phyloP scores from a whole-genome alignment of 2,888 invertebrate genomes.

The Azorinus chamasolen region DNA sequence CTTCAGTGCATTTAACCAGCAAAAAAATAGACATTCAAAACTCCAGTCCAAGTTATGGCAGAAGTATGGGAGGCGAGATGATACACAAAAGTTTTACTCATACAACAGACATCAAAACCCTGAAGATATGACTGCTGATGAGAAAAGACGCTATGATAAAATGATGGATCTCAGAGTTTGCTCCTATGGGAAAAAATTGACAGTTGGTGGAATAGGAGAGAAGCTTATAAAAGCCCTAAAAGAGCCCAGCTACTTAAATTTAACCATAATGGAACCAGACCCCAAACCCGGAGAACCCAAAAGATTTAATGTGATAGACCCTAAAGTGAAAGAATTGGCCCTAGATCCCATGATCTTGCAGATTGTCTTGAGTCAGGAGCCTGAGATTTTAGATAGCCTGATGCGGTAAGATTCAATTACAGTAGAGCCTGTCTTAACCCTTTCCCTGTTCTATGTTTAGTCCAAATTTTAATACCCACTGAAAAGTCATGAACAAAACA shows the following conservation, averaged over 20 bases:
- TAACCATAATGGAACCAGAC: background rate
- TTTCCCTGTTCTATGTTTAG: no score
- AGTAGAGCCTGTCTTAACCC: no score
- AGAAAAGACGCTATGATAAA: background rate
- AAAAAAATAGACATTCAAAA: no score
- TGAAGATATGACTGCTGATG: constrained; percentile 1
- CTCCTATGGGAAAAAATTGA: constrained; percentile 15
- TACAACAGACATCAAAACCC: background rate
- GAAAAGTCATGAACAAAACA: no score
- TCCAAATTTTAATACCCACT: no score
- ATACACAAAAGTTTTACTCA: background rate
- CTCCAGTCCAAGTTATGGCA: background rate
- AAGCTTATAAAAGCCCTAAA: constrained; percentile 22
- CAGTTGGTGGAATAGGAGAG: constrained; percentile 5
- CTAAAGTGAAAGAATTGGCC: constrained; percentile 43
- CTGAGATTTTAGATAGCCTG: constrained; percentile 30
- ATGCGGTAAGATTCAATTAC: constrained; percentile 41
- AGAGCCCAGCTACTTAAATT: constrained; percentile 18
- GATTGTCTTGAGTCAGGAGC: constrained; percentile 48
- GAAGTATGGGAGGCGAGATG: background rate
- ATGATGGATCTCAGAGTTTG: background rate
- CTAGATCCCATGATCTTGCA: constrained; percentile 58
- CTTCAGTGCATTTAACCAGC: no score
- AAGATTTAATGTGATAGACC: constrained; percentile 55
- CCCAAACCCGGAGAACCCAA: constrained; percentile 15